Evolutionary conservation across 2,113 vertebrate genomes (phyloP).

Genomic region (Zapus hudsonius): DNA sequence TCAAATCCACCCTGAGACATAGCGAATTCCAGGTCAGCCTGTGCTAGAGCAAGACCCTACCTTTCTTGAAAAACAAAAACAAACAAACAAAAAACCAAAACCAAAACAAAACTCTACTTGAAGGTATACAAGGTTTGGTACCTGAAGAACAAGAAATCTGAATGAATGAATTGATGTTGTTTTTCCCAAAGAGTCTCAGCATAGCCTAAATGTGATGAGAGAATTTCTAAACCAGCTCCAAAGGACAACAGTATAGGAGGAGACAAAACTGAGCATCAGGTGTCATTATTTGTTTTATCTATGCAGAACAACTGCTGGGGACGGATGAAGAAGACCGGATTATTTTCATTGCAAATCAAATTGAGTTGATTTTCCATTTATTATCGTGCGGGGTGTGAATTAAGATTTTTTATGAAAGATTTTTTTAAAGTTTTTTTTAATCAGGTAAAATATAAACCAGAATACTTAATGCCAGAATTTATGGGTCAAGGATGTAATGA

Average conservation of each 20-base stretch:
- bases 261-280: neutral
- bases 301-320: neutral
- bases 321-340: neutral
- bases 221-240: neutral
- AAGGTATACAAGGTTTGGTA: neutral
- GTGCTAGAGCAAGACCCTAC: no score
- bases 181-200: neutral
- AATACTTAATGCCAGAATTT: neutral
- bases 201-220: neutral
- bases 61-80: no score
- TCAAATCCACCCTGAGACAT: no score
- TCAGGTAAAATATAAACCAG: neutral
- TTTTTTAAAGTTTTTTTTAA: neutral
- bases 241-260: neutral
- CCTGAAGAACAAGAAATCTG: neutral
- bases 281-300: neutral
- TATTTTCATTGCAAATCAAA: neutral
- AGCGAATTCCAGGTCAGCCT: no score
- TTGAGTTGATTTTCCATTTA: neutral
- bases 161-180: neutral
- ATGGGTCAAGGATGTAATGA: neutral
- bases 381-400: neutral
- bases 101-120: no score
- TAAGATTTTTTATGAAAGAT: neutral
- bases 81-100: no score